Evolutionary conservation across 2,113 vertebrate genomes (phyloP).

Genomic region (Hepsetus odoe): DNA sequence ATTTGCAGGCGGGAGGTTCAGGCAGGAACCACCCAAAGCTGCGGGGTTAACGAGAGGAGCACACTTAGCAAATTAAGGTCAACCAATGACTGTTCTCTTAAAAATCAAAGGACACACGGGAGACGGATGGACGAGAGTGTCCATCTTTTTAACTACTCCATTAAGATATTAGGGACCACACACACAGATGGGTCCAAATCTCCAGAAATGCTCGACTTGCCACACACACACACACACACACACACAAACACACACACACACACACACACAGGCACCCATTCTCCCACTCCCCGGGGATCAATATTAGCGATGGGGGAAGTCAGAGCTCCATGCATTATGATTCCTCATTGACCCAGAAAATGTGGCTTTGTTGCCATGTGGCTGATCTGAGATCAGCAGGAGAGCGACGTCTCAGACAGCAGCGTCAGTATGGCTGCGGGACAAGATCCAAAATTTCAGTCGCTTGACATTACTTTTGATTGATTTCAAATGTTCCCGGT

Average conservation of each 20-base stretch:
- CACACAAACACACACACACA: neutral
- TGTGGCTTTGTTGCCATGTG: neutral
- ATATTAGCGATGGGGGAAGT: neutral
- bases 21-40: neutral
- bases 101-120: slow-evolving; percentile 18
- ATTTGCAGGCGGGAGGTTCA: neutral
- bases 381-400: slow-evolving; percentile 6
- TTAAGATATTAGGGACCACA: slow-evolving; percentile 28
- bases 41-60: slow-evolving; percentile 28
- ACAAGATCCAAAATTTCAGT: too few relatives aligned
- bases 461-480: too few relatives aligned
- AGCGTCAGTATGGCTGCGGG: neutral
- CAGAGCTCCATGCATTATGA: neutral
- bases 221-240: neutral
- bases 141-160: slow-evolving; percentile 13
- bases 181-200: slow-evolving; percentile 25
- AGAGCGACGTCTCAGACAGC: neutral
- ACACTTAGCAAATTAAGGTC: slow-evolving; percentile 17
- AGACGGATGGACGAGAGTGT: neutral
- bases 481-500: too few relatives aligned
- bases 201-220: neutral
- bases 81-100: neutral
- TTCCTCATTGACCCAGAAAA: neutral
- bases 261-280: neutral
- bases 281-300: neutral